These are phyloP conservation scores for Selenia dentaria DNA, from an alignment of 2,888 invertebrate genomes.

Conservation along the genomic window DNA sequence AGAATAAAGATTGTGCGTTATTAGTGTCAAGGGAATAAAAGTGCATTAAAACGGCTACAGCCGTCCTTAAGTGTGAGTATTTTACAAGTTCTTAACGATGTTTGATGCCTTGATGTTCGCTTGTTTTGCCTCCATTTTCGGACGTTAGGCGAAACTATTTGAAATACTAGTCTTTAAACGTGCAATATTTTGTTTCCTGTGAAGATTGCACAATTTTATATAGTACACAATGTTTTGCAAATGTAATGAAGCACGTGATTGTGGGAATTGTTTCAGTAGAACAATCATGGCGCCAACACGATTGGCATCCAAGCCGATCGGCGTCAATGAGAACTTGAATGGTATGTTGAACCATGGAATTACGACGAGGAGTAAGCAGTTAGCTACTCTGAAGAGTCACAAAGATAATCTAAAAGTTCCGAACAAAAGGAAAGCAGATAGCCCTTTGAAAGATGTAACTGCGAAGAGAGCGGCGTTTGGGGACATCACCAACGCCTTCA, in stretches of 20 bases:
- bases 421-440: constrained; percentile 92
- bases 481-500: constrained; percentile 91
- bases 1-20: constrained; percentile 41
- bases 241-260: constrained; percentile 54
- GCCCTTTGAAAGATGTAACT: constrained; percentile 89
- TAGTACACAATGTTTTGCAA: constrained; percentile 20
- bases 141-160: constrained; percentile 64
- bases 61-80: constrained; percentile 67
- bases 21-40: constrained; percentile 51
- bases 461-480: constrained; percentile 94
- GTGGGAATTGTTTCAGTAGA: constrained; percentile 55
- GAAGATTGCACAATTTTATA: neutral
- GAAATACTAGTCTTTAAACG: constrained; percentile 55
- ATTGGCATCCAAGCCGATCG: constrained; percentile 80
- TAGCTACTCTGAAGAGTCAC: constrained; percentile 74
- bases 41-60: constrained; percentile 60
- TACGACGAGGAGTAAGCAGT: constrained; percentile 86
- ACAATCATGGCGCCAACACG: constrained; percentile 87
- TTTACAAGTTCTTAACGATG: constrained; percentile 43
- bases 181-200: constrained; percentile 34
- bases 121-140: constrained; percentile 82
- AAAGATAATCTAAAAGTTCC: constrained; percentile 77
- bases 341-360: constrained; percentile 79
- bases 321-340: constrained; percentile 72
- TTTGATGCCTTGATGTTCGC: constrained; percentile 70